A percentile compares a stretch with the other conserved stretches of the same genome.
Evolutionary conservation across 2,113 vertebrate species (phyloP).

Genomic region (Ibidorhyncha struthersii): DNA sequence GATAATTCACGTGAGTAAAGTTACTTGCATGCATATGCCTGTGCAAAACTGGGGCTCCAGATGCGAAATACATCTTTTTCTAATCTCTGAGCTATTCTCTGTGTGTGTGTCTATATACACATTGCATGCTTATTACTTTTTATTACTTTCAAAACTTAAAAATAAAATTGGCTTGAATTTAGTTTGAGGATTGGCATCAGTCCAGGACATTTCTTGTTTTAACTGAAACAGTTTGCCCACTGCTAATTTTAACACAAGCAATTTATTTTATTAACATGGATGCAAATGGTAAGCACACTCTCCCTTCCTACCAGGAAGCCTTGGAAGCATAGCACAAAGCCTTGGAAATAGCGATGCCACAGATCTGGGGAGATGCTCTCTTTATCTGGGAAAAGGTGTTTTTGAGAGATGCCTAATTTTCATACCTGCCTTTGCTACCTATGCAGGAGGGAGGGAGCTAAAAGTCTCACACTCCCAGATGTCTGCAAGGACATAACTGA

Average conservation of each 20-base stretch:
- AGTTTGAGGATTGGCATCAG: slow-evolving; percentile 14
- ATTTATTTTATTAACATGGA: slow-evolving; percentile 8
- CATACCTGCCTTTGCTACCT: background rate
- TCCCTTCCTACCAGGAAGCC: background rate
- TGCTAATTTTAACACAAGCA: slow-evolving; percentile 39
- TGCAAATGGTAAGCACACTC: background rate
- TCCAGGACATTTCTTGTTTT: slow-evolving; percentile 5
- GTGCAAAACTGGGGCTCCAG: background rate
- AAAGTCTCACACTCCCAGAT: background rate
- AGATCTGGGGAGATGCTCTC: background rate
- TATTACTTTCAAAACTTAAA: slow-evolving; percentile 44
- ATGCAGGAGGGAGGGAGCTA: background rate
- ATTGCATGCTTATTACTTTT: slow-evolving; percentile 1
- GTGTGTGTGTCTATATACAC: background rate
- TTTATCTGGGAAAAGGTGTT: background rate
- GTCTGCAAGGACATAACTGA: background rate
- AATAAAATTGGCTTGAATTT: slow-evolving; percentile 33
- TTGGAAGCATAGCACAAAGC: background rate
- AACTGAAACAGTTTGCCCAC: background rate
- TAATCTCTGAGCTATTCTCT: slow-evolving; percentile 3
- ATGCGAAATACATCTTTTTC: background rate
- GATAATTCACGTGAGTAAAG: background rate
- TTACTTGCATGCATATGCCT: background rate
- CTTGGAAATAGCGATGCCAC: background rate
- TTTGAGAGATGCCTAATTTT: background rate